Percentiles rank a stretch among this genome's conserved stretches.
phyloP scores from a whole-genome alignment of 2,797 vertebrate species.

The Esox lucius region DNA sequence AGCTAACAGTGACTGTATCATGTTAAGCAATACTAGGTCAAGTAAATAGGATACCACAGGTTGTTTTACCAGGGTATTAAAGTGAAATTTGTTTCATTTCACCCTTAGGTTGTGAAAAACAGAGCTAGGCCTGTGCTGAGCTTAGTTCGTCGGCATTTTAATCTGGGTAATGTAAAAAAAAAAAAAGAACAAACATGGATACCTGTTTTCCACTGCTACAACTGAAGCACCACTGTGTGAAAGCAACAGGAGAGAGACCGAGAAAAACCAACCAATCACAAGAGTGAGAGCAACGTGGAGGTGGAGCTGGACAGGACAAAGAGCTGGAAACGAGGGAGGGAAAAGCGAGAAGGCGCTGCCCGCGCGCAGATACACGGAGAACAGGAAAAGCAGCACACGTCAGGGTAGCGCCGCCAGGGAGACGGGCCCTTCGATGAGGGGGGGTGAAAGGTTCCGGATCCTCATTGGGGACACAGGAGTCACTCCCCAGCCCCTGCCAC shows the following conservation, averaged over 20 bases:
- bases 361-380: slow-evolving; percentile 74
- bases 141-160: slow-evolving; percentile 99
- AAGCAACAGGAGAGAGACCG: slow-evolving; percentile 92
- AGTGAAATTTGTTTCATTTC: not conserved
- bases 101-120: slow-evolving; percentile 83
- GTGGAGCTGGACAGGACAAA: slow-evolving; percentile 39
- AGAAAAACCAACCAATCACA: slow-evolving; percentile 80
- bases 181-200: slow-evolving; percentile 95
- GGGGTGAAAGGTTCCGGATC: slow-evolving; percentile 31
- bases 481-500: slow-evolving; percentile 43
- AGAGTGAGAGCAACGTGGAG: slow-evolving; percentile 63
- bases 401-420: slow-evolving; percentile 65
- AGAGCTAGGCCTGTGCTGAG: slow-evolving; percentile 97
- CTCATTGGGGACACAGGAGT: slow-evolving; percentile 27
- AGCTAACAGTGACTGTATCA: not conserved
- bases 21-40: not conserved
- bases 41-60: not conserved
- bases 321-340: slow-evolving; percentile 41
- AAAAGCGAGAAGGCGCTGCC: slow-evolving; percentile 58
- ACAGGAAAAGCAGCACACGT: slow-evolving; percentile 66
- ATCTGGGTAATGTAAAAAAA: slow-evolving; percentile 99
- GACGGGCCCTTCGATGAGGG: slow-evolving; percentile 43
- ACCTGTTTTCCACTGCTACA: slow-evolving; percentile 99
- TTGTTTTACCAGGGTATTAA: not conserved
- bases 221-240: slow-evolving; percentile 99